phyloP scores from a whole-genome alignment of 2,888 invertebrate genomes.

The Barypeithes pellucidus region DNA sequence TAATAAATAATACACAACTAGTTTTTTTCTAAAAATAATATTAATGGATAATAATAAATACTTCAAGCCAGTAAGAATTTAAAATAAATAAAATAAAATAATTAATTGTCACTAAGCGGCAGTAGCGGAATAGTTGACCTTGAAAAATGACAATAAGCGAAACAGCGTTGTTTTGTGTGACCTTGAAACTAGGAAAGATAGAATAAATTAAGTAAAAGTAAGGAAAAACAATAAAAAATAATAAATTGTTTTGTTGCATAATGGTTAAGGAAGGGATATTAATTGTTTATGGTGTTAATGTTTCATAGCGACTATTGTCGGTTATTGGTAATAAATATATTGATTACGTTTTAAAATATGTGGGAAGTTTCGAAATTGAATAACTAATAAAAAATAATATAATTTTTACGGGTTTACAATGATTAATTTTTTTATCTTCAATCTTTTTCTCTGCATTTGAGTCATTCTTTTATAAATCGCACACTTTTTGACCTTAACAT shows the following conservation, averaged over 20 bases:
- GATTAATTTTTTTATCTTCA: too few relatives aligned
- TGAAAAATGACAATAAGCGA: constrained; percentile 39
- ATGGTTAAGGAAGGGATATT: background rate
- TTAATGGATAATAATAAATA: background rate
- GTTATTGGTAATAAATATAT: background rate
- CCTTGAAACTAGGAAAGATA: constrained; percentile 28
- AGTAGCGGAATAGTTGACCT: constrained; percentile 40
- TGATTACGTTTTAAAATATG: too few relatives aligned
- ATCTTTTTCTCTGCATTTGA: too few relatives aligned
- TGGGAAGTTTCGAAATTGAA: too few relatives aligned
- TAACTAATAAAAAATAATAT: too few relatives aligned
- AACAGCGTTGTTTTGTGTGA: constrained; percentile 12
- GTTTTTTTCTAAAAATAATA: background rate
- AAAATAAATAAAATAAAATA: background rate
- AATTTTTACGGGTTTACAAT: too few relatives aligned
- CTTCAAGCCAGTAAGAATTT: background rate
- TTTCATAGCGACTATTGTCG: background rate
- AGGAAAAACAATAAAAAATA: constrained; percentile 12
- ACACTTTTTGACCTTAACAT: too few relatives aligned
- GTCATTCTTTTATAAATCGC: too few relatives aligned
- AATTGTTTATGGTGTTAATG: constrained; percentile 1
- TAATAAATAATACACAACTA: background rate
- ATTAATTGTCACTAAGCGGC: constrained; percentile 18
- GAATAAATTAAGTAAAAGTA: constrained; percentile 22
- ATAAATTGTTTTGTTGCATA: constrained; percentile 2